phyloP scores from a whole-genome alignment of 2,113 vertebrate species.

The Limnothrissa miodon region DNA sequence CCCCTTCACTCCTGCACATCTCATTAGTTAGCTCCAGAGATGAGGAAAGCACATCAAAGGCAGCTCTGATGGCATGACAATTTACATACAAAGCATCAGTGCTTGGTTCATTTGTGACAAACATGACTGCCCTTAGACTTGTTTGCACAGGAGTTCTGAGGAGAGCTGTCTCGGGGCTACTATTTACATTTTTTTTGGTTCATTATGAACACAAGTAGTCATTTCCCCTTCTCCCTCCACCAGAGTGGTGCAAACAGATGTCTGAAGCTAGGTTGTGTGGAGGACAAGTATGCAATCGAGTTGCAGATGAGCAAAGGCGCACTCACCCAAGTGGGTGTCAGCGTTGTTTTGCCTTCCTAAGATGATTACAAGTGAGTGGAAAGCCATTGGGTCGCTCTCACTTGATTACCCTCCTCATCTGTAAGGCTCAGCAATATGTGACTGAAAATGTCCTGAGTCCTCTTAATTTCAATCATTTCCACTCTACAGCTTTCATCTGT shows the following conservation, averaged over 20 bases:
- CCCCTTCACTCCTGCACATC: not conserved
- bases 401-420: conserved; percentile 2
- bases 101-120: not conserved
- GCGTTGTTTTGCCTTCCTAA: not conserved
- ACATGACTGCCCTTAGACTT: not conserved
- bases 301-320: not conserved
- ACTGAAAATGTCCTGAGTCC: not conserved
- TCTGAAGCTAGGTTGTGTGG: not conserved
- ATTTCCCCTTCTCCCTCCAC: not conserved
- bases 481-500: not conserved
- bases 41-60: not conserved
- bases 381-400: not conserved
- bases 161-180: not conserved
- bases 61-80: not conserved
- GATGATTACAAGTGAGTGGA: not conserved
- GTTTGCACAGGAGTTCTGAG: not conserved
- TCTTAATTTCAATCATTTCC: not conserved
- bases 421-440: not conserved
- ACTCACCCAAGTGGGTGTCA: not conserved
- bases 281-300: conserved; percentile 11
- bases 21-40: not conserved
- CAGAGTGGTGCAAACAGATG: not conserved
- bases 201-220: not conserved
- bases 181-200: not conserved
- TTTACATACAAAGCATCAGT: not conserved